Base-by-base conservation (phyloP, 2,888 invertebrate species). In the Galeopsomyia nigrocyanea region DNA sequence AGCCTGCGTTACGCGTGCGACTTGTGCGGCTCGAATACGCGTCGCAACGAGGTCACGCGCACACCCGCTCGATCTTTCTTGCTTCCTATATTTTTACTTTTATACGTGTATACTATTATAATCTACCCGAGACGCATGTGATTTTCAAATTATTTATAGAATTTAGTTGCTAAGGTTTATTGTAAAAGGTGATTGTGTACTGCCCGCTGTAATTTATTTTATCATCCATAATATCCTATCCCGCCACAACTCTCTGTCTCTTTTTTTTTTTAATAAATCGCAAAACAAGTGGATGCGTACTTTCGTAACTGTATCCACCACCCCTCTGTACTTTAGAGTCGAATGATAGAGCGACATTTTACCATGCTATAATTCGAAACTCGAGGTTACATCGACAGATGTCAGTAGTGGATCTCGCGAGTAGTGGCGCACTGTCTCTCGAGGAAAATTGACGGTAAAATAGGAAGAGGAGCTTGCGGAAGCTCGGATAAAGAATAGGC, bases 391-490 rank as follows among this genome's bases (percentile, higher is more conserved):
- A 39, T 53, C 51, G 14, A 47, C 47, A 68, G 72, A 68, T 72
- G 72, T 63, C 72, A n/a, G 51, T 49, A 68, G 64, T 31, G 16
- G 31, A 51, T 19, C n/a, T n/a, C 19, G 39, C 63, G 19, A 9
- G 46, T 39, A n/a, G n/a, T 63, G 46, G 22, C 31, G 50, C 63
- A 26, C 63, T 50, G 26, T 63, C 21, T 55, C 16, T 46, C 64
- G 56, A 46, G 26, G 17, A 19, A 46, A 71, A 50, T 63, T 47
- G 73, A 69, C 63, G 72, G 58, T 76, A 75, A 80, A 80, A 80
- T 79, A 76, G 76, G 68, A 74, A 74, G 76, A 69, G 73, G 77
- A 75, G 75, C 77, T 74, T 55, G 50, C 73, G 56, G 49, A 26
- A 70, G 46, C 66, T 49, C 46, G 9, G 66, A 57, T 55, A 69